These are phyloP conservation scores for Drosophila paulistorum DNA, from an alignment of 1,140 invertebrate genomes.

Conservation along the genomic window DNA sequence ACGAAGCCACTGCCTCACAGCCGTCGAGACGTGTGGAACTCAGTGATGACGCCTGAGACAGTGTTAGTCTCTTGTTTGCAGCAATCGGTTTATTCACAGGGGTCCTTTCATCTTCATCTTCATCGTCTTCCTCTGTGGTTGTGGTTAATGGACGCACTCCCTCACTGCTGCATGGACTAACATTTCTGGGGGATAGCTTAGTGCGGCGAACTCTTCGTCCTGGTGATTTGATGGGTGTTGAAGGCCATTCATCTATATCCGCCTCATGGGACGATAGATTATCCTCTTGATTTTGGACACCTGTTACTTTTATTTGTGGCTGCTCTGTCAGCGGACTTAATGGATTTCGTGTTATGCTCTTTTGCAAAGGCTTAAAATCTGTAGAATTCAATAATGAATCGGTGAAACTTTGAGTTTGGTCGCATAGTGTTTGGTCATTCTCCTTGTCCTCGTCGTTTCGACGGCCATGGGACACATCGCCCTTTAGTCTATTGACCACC, in stretches of 20 bases:
- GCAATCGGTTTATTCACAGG: conserved; percentile 44
- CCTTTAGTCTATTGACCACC: conserved; percentile 48
- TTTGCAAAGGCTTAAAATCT: conserved; percentile 64
- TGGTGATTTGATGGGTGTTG: conserved; percentile 60
- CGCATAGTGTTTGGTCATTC: conserved; percentile 50
- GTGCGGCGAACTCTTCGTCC: conserved; percentile 46
- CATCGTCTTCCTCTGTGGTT: conserved; percentile 59
- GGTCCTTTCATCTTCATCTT: conserved; percentile 56
- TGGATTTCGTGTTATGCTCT: conserved; percentile 60
- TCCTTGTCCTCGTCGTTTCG: conserved; percentile 47
- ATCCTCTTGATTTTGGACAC: conserved; percentile 29
- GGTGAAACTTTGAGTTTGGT: conserved; percentile 61
- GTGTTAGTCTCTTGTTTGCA: conserved; percentile 23
- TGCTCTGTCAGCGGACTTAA: conserved; percentile 68
- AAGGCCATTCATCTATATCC: conserved; percentile 70
- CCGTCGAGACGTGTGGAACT: conserved; percentile 68
- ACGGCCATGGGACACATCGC: conserved; percentile 6
- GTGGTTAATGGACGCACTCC: conserved; percentile 50
- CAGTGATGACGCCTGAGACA: conserved; percentile 42
- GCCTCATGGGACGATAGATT: conserved; percentile 39
- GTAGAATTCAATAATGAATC: conserved; percentile 70
- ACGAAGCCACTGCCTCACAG: conserved; percentile 55
- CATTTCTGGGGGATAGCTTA: conserved; percentile 50
- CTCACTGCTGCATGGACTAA: conserved; percentile 63
- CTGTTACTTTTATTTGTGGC: conserved; percentile 48